Evolutionary conservation across 2,888 invertebrate genomes (phyloP), one percentile per base, ranked within the genome.

Genomic region (Andrena bicolor): DNA sequence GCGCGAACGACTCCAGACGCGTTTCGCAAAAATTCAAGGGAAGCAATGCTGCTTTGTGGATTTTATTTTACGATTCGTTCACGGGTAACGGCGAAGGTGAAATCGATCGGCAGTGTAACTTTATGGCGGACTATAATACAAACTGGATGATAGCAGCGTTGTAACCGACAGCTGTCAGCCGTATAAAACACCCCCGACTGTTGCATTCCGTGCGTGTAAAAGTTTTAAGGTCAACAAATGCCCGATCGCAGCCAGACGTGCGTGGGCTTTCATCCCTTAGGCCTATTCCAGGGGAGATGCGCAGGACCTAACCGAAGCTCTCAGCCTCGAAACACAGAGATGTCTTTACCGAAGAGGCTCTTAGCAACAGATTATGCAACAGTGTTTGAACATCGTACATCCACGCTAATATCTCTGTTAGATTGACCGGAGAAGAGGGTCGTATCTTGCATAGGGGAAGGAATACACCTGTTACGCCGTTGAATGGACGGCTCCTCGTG

Each of bases 391-490:
- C 61, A 26, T 26, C n/a, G 23, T 49, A 28, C 61, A 26, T 23
- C 56, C 56, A 7, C 56, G 23, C 23, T 20, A n/a, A 56, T 71
- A 65, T 80, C 66, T 68, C 53, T 13, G 66, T 23, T 66, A 41
- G 66, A 69, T 63, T 26, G 68, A 49, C 56, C 68, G 71, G 69
- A 70, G 72, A 72, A 60, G 64, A 49, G 32, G 76, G 63, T 76
- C 72, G 76, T 64, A 32, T 64, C 53, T 64, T 64, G 20, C 68
- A n/a, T 32, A 41, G 58, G 60, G 73, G 51, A 60, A 53, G 68
- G 70, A 63, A 68, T 83, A 69, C 82, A 83, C 83, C 82, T 83
- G 83, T 83, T 83, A 83, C 83, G 20, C 82, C 28, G 69, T 64
- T 60, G 68, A 82, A 82, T 76, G 76, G 58, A 48, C 64, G 32